These are phyloP conservation scores for Pollachius pollachius DNA, from an alignment of 2,113 vertebrate species.

Conservation along the genomic window DNA sequence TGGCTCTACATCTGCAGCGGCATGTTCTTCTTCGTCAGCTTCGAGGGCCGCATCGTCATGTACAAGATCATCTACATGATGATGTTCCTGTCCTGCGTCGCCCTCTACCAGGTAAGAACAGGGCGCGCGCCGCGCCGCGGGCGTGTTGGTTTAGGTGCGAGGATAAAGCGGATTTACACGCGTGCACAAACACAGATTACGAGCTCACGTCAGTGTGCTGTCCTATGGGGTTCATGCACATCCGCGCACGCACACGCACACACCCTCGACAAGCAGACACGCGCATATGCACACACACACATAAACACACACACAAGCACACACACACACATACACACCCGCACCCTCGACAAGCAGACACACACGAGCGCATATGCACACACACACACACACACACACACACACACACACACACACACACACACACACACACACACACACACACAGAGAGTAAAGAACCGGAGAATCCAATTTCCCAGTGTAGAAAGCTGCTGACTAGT, in stretches of 20 bases:
- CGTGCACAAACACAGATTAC: neutral
- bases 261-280: neutral
- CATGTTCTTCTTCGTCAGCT: slow-evolving; percentile 99
- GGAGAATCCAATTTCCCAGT: slow-evolving; percentile 30
- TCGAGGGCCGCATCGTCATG: slow-evolving; percentile 93
- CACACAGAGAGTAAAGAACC: slow-evolving; percentile 1
- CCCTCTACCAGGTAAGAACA: slow-evolving; percentile 88
- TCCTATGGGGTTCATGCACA: neutral
- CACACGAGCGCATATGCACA: too few relatives aligned
- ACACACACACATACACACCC: too few relatives aligned
- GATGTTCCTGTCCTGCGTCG: slow-evolving; percentile 95
- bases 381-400: too few relatives aligned
- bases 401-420: too few relatives aligned
- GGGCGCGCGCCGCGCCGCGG: neutral
- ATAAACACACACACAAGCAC: neutral
- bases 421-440: too few relatives aligned
- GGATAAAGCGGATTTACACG: neutral
- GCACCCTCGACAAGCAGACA: too few relatives aligned
- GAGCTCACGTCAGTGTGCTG: neutral
- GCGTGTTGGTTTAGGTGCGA: too few relatives aligned
- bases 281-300: too few relatives aligned
- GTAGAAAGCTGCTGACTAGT: slow-evolving; percentile 28
- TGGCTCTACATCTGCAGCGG: slow-evolving; percentile 98
- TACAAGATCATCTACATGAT: slow-evolving; percentile 99
- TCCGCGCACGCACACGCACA: neutral